A percentile compares a stretch with the other conserved stretches of the same genome.
Conservation (phyloP, 2,113 vertebrate species). For the Istiophorus platypterus region DNA sequence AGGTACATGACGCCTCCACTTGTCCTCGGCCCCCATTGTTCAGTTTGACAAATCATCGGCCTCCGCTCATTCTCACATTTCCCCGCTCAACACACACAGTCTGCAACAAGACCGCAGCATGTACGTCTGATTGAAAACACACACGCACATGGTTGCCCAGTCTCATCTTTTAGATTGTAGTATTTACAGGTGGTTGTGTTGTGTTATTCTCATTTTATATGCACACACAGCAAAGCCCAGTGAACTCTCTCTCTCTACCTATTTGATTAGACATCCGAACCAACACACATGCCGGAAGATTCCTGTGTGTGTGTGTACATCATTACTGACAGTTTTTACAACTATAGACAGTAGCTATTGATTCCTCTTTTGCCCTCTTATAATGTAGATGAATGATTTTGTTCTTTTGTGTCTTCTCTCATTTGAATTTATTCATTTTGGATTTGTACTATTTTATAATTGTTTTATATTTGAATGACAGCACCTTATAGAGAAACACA, state of each 20-base stretch:
- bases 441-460: conserved; percentile 82
- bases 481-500: conserved; percentile 80
- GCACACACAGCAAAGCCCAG: conserved; percentile 48
- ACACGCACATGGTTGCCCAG: conserved; percentile 39
- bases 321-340: conserved; percentile 32
- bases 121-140: conserved; percentile 38
- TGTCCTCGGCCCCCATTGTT: conserved; percentile 40
- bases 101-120: conserved; percentile 60
- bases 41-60: conserved; percentile 64
- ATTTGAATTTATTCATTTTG: conserved; percentile 79
- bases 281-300: conserved; percentile 32
- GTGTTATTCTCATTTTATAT: conserved; percentile 41
- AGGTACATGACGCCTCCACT: conserved; percentile 52
- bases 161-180: conserved; percentile 52
- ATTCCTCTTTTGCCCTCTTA: conserved; percentile 60
- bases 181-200: conserved; percentile 62
- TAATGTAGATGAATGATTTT: conserved; percentile 73
- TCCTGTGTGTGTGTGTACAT: conserved; percentile 10
- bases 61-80: conserved; percentile 51
- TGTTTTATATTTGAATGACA: conserved; percentile 84
- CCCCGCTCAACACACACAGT: conserved; percentile 31
- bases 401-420: conserved; percentile 74
- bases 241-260: conserved; percentile 40
- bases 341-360: conserved; percentile 65
- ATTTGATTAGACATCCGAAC: conserved; percentile 47